phyloP scores from a whole-genome alignment of 2,888 invertebrate species.

The Ornithoptera priamus region DNA sequence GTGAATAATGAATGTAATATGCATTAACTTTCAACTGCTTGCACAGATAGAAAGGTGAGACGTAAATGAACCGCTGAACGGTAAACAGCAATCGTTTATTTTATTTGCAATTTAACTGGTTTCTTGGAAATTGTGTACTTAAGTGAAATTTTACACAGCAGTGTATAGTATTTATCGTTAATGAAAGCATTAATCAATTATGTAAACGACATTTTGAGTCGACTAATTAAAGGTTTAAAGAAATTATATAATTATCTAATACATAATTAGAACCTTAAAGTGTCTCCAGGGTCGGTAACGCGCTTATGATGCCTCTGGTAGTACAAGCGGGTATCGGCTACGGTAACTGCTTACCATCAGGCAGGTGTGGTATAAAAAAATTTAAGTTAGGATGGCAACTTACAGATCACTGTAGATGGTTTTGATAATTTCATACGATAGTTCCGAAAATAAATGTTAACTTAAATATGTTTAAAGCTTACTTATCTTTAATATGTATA shows the following conservation, averaged over 20 bases:
- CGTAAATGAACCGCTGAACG: slow-evolving; percentile 24
- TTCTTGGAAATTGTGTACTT: slow-evolving; percentile 17
- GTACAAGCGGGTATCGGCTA: too few relatives aligned
- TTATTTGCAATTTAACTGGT: slow-evolving; percentile 26
- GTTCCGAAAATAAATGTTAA: too few relatives aligned
- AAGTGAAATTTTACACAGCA: slow-evolving; percentile 10
- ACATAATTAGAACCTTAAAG: too few relatives aligned
- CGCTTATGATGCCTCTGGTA: too few relatives aligned
- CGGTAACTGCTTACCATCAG: too few relatives aligned
- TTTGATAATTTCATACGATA: too few relatives aligned
- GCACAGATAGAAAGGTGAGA: slow-evolving; percentile 28
- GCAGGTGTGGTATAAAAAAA: too few relatives aligned
- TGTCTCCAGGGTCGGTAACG: too few relatives aligned
- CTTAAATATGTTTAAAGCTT: too few relatives aligned
- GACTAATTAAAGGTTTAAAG: neutral
- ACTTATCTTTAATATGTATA: too few relatives aligned
- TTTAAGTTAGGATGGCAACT: too few relatives aligned
- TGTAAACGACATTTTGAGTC: neutral
- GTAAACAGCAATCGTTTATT: slow-evolving; percentile 28
- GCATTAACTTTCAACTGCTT: slow-evolving; percentile 24
- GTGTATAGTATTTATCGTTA: neutral
- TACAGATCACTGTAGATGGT: too few relatives aligned
- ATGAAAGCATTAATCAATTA: neutral
- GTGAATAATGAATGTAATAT: slow-evolving; percentile 18
- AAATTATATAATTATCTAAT: neutral